Percentiles rank a stretch among this genome's conserved stretches.
Evolutionary conservation across 2,113 vertebrate species (phyloP).

Genomic region (Zapornia atra): DNA sequence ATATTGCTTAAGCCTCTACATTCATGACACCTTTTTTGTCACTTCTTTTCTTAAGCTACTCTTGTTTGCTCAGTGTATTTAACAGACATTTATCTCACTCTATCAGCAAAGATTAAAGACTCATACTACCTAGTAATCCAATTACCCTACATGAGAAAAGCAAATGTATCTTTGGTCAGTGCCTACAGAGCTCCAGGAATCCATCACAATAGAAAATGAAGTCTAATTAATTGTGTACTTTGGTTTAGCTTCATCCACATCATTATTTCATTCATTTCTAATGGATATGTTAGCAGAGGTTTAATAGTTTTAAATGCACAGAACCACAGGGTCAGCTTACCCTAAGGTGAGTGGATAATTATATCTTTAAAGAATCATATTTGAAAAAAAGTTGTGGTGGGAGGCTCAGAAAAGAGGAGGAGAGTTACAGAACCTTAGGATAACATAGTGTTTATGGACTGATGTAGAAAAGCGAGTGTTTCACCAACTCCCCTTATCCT

Average conservation of each 20-base stretch:
- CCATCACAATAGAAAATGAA: conserved; percentile 63
- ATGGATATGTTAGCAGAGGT: conserved; percentile 28
- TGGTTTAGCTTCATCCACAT: conserved; percentile 31
- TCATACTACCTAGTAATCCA: conserved; percentile 66
- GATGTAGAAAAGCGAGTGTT: not conserved
- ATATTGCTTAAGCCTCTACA: not conserved
- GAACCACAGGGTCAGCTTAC: not conserved
- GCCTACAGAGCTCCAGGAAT: conserved; percentile 53
- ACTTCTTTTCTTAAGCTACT: conserved; percentile 50
- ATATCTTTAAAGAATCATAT: not conserved
- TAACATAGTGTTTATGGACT: not conserved
- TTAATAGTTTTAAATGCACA: conserved; percentile 27
- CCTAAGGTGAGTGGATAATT: conserved; percentile 1
- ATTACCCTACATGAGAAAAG: conserved; percentile 69
- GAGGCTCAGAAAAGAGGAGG: not conserved
- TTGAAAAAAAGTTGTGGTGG: not conserved
- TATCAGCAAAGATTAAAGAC: conserved; percentile 72
- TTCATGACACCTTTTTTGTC: not conserved
- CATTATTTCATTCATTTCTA: conserved; percentile 53
- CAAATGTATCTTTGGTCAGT: conserved; percentile 67
- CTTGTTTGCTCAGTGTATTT: conserved; percentile 52
- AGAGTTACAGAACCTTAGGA: not conserved
- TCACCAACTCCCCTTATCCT: not conserved
- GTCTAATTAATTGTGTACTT: conserved; percentile 72
- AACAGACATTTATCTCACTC: conserved; percentile 61